phyloP scores from a whole-genome alignment of 2,888 invertebrate genomes.

The Ochlodes sylvanus region DNA sequence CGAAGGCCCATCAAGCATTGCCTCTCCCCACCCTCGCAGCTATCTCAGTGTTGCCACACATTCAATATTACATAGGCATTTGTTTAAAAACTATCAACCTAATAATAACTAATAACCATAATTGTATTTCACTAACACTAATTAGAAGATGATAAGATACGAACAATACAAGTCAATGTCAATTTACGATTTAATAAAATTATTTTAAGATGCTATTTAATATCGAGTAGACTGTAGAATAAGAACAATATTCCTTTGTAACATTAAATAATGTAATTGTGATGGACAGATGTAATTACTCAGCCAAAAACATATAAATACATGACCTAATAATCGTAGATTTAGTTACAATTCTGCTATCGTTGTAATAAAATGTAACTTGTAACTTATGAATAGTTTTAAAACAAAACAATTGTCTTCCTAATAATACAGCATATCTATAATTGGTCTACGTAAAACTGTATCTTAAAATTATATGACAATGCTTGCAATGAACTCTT shows the following conservation, averaged over 20 bases:
- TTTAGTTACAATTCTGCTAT: slow-evolving; percentile 19
- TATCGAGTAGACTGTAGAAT: slow-evolving; percentile 13
- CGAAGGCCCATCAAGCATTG: slow-evolving; percentile 56
- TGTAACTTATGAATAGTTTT: slow-evolving; percentile 16
- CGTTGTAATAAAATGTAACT: slow-evolving; percentile 4
- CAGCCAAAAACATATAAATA: slow-evolving; percentile 8
- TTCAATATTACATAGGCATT: slow-evolving; percentile 42
- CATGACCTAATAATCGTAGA: slow-evolving; percentile 11
- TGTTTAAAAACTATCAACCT: slow-evolving; percentile 51
- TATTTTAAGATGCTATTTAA: slow-evolving; percentile 34
- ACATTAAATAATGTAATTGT: not conserved
- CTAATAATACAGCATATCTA: slow-evolving; percentile 34
- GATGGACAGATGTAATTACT: slow-evolving; percentile 19
- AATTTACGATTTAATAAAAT: slow-evolving; percentile 50
- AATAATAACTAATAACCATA: slow-evolving; percentile 41
- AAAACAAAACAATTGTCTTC: slow-evolving; percentile 36
- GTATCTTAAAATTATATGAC: slow-evolving; percentile 16
- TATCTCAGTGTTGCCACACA: slow-evolving; percentile 59
- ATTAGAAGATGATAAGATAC: slow-evolving; percentile 72
- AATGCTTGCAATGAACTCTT: not conserved
- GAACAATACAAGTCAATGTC: slow-evolving; percentile 45
- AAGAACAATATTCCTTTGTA: slow-evolving; percentile 18
- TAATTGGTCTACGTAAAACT: slow-evolving; percentile 5
- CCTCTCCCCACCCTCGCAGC: slow-evolving; percentile 60
- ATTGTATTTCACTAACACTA: slow-evolving; percentile 50